phyloP scores from a whole-genome alignment of 2,888 invertebrate genomes.

The Orgyia antiqua region DNA sequence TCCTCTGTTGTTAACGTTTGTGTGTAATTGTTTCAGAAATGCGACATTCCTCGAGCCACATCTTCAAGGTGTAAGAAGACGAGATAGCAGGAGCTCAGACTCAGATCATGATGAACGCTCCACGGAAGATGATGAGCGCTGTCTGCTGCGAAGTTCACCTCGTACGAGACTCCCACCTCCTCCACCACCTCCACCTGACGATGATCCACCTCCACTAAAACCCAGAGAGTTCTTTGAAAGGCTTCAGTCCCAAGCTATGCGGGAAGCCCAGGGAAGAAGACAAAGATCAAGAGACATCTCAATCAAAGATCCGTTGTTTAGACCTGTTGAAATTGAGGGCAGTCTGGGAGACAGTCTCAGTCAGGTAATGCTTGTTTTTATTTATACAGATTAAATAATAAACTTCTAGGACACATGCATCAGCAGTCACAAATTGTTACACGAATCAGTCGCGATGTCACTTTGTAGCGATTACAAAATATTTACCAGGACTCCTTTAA shows the following conservation, averaged over 20 bases:
- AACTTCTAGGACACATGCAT: slow-evolving; percentile 32
- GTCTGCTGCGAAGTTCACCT: slow-evolving; percentile 62
- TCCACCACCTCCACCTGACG: slow-evolving; percentile 66
- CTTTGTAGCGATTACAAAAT: too few species aligned
- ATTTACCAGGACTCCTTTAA: too few species aligned
- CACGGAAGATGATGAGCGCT: slow-evolving; percentile 69
- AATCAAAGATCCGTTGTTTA: slow-evolving; percentile 53
- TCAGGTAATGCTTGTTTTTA: slow-evolving; percentile 70
- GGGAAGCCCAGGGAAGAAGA: slow-evolving; percentile 58
- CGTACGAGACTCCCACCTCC: slow-evolving; percentile 65
- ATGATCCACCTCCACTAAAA: slow-evolving; percentile 72
- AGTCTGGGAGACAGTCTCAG: slow-evolving; percentile 72
- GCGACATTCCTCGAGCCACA: slow-evolving; percentile 87
- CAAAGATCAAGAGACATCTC: slow-evolving; percentile 45
- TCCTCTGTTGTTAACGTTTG: too few species aligned
- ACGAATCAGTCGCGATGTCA: too few species aligned
- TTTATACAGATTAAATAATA: not conserved
- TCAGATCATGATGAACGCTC: slow-evolving; percentile 73
- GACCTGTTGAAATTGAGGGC: slow-evolving; percentile 62
- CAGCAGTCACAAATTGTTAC: slow-evolving; percentile 31
- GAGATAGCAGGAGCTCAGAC: slow-evolving; percentile 69
- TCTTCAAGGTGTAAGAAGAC: slow-evolving; percentile 79
- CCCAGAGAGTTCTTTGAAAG: slow-evolving; percentile 77
- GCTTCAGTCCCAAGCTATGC: slow-evolving; percentile 70
- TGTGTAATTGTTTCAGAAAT: slow-evolving; percentile 83